phyloP scores from a whole-genome alignment of 2,888 invertebrate genomes.

The Ectemnius cavifrons region DNA sequence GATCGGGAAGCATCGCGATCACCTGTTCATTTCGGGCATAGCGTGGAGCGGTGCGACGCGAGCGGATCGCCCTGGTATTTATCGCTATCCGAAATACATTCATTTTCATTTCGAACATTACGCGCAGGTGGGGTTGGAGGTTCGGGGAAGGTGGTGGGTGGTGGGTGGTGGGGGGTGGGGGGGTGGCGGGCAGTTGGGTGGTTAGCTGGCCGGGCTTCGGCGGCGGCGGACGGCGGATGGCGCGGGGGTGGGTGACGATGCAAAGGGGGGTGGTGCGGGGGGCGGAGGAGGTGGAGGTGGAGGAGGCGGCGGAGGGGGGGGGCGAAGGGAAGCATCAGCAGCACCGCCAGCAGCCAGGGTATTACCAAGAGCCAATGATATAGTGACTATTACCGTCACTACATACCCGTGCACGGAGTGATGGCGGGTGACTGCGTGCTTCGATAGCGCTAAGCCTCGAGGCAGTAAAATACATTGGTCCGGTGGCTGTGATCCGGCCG shows the following conservation, averaged over 20 bases:
- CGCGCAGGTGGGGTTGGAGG: conserved; percentile 56
- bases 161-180: conserved; percentile 39
- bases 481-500: conserved; percentile 77
- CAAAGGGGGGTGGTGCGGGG: conserved; percentile 33
- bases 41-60: conserved; percentile 58
- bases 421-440: conserved; percentile 78
- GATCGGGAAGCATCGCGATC: conserved; percentile 67
- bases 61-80: conserved; percentile 75
- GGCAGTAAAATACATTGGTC: conserved; percentile 77
- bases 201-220: conserved; percentile 14
- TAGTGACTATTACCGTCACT: conserved; percentile 78
- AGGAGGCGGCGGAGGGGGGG: conserved; percentile 38
- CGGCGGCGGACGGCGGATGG: conserved; percentile 20
- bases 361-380: conserved; percentile 78
- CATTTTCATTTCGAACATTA: conserved; percentile 78
- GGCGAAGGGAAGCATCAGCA: conserved; percentile 60
- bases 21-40: conserved; percentile 69
- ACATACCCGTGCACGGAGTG: conserved; percentile 77
- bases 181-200: conserved; percentile 38
- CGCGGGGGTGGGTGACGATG: conserved; percentile 42
- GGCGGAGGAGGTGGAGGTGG: conserved; percentile 14
- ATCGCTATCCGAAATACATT: conserved; percentile 78
- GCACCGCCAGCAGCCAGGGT: conserved; percentile 69
- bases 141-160: conserved; percentile 36
- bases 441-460: conserved; percentile 78